Evolutionary conservation across 2,113 vertebrate species (phyloP).

Genomic region (Kryptolebias marmoratus): DNA sequence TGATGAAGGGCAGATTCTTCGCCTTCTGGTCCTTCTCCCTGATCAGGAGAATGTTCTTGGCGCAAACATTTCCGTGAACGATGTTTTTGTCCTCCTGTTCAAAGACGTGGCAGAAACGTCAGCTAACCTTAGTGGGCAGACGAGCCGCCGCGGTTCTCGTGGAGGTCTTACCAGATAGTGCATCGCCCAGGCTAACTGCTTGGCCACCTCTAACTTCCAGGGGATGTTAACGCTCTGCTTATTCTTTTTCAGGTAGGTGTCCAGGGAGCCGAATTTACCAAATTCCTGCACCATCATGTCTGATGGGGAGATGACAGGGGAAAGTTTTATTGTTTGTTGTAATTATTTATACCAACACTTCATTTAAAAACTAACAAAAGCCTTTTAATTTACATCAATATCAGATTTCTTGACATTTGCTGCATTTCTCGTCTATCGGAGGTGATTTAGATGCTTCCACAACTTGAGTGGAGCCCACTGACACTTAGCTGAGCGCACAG

Average conservation of each 20-base stretch:
- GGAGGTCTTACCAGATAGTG: conserved; percentile 90
- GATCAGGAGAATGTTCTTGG: conserved; percentile 94
- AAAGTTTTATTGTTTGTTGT: too few relatives aligned
- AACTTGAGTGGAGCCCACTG: too few relatives aligned
- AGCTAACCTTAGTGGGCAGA: background rate
- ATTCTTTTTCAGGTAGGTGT: conserved; percentile 94
- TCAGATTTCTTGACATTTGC: too few relatives aligned
- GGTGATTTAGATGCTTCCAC: too few relatives aligned
- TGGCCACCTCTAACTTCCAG: conserved; percentile 97
- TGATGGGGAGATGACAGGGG: conserved; percentile 59
- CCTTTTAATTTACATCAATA: too few relatives aligned
- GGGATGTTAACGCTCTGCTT: conserved; percentile 91
- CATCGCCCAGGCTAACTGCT: conserved; percentile 96
- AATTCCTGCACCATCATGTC: conserved; percentile 98
- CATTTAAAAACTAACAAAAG: too few relatives aligned
- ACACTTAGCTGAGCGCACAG: too few relatives aligned
- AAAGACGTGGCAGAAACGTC: background rate
- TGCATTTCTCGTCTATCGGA: too few relatives aligned
- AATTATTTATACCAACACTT: too few relatives aligned
- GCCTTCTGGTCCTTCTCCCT: conserved; percentile 93
- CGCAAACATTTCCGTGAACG: conserved; percentile 93
- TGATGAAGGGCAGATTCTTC: conserved; percentile 94
- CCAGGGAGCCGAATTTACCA: conserved; percentile 94
- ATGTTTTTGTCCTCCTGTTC: conserved; percentile 91
- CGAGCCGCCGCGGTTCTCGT: background rate